Evolutionary conservation across 2,888 invertebrate species (phyloP).

Genomic region (Xylota segnis): DNA sequence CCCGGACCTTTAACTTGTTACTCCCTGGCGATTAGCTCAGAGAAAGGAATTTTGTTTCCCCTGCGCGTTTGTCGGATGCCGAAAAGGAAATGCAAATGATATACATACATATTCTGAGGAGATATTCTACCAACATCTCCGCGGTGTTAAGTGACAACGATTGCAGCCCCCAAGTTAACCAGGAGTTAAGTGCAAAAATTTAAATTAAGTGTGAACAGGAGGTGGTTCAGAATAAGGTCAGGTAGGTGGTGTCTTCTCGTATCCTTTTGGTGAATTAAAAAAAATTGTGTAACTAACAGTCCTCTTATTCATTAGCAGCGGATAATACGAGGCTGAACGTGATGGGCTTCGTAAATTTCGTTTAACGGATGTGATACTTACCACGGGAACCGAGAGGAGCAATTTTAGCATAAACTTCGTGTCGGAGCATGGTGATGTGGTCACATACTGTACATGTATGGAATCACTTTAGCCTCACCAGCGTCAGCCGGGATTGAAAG

Average conservation of each 20-base stretch:
- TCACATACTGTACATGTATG: slow-evolving; percentile 33
- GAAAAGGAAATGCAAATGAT: slow-evolving; percentile 62
- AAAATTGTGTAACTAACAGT: background rate
- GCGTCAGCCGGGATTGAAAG: background rate
- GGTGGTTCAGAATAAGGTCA: slow-evolving; percentile 48
- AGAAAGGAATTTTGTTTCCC: slow-evolving; percentile 25
- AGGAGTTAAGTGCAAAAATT: slow-evolving; percentile 50
- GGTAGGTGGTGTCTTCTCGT: slow-evolving; percentile 30
- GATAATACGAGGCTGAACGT: slow-evolving; percentile 56
- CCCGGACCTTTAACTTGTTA: slow-evolving; percentile 51
- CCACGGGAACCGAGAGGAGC: background rate
- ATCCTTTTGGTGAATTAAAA: background rate
- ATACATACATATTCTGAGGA: slow-evolving; percentile 12
- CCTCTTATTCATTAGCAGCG: slow-evolving; percentile 50
- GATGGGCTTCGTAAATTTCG: slow-evolving; percentile 40
- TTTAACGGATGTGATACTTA: slow-evolving; percentile 13
- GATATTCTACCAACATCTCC: background rate
- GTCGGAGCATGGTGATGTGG: slow-evolving; percentile 19
- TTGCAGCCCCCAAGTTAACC: slow-evolving; percentile 31
- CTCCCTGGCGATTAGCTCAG: slow-evolving; percentile 36
- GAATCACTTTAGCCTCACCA: slow-evolving; percentile 16
- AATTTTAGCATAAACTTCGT: slow-evolving; percentile 28
- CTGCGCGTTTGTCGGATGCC: background rate
- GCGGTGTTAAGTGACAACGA: slow-evolving; percentile 51
- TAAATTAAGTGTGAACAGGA: slow-evolving; percentile 59